Base-by-base conservation (phyloP, 2,113 vertebrate genomes). In the Lipotes vexillifer region DNA sequence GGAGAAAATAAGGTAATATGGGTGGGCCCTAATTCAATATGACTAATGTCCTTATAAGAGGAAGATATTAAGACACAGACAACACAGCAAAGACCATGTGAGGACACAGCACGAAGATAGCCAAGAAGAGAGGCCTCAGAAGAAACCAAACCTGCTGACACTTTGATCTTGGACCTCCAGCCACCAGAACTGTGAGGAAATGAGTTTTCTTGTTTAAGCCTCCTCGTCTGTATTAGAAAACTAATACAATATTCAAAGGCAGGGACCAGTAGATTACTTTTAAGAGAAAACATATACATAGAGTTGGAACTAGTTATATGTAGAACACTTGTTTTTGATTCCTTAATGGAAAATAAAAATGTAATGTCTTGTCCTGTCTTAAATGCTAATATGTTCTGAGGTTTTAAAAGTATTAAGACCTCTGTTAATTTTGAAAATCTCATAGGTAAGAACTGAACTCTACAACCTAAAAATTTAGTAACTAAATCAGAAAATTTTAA, bases 371-470 rank as follows among this genome's bases (percentile, higher is more conserved):
- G 1, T 55, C n/a, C 12, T 69, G 4, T 13, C 41, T 90, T 52
- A 31, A 81, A 36, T 75, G 11, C 12, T 85, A 91, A 36, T 82
- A 41, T 69, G 18, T 83, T 81, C 41, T 77, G 38, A 95, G 55
- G 29, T 83, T 89, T 93, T 87, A 33, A 36, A 69, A 65, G 1
- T 10, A 41, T 77, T 77, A 83, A 86, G 38, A 49, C 2, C 13
- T 87, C 25, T 21, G 23, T 8, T 74, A 15, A 85, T 87, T 93
- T 61, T 87, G 44, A 77, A 82, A 87, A 18, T 87, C 13, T 77
- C 25, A 41, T 18, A 57, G 14, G 8, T 8, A 93, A 81, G 21
- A 71, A 55, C 6, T 83, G 27, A 83, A n/a, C 5, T 49, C 25
- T 55, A 33, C 18, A 61, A 61, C 2, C n/a, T 55, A 68, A 41